Percentiles rank a stretch among this genome's conserved stretches.
Conservation (phyloP, 2,113 vertebrate genomes). For the Myrmophylax atrothorax region DNA sequence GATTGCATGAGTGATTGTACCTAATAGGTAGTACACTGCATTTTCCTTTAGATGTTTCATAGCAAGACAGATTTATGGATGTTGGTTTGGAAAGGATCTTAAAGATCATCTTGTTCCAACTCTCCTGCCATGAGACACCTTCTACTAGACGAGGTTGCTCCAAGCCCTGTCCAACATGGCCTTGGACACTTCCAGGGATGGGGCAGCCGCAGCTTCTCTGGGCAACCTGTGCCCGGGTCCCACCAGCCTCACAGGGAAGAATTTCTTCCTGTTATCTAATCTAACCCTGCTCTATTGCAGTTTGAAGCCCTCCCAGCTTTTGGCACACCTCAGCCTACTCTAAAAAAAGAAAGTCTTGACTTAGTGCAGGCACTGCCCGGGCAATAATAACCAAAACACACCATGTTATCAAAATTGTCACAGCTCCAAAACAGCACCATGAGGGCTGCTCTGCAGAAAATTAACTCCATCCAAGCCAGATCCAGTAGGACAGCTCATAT, state of each 20-base stretch:
- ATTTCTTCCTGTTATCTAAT: neutral
- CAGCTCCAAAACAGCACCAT: neutral
- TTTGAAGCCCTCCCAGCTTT: neutral
- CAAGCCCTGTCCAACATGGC: rapidly evolving
- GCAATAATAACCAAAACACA: neutral
- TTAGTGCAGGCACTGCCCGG: neutral
- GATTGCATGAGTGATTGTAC: neutral
- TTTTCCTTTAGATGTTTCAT: neutral
- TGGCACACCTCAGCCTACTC: neutral
- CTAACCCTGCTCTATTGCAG: neutral
- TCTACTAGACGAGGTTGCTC: rapidly evolving
- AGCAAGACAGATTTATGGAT: neutral
- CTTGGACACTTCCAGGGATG: neutral
- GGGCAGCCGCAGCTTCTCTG: neutral
- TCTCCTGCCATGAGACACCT: neutral
- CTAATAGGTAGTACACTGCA: neutral
- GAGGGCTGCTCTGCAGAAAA: neutral
- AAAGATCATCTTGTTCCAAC: neutral
- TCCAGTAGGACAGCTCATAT: neutral
- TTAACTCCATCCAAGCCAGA: neutral
- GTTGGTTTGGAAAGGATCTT: neutral
- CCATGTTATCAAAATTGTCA: rapidly evolving
- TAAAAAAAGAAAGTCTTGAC: neutral
- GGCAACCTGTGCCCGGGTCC: neutral
- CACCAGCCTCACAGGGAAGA: rapidly evolving